phyloP scores from a whole-genome alignment of 2,888 invertebrate genomes.

The Hyposoter dolosus region DNA sequence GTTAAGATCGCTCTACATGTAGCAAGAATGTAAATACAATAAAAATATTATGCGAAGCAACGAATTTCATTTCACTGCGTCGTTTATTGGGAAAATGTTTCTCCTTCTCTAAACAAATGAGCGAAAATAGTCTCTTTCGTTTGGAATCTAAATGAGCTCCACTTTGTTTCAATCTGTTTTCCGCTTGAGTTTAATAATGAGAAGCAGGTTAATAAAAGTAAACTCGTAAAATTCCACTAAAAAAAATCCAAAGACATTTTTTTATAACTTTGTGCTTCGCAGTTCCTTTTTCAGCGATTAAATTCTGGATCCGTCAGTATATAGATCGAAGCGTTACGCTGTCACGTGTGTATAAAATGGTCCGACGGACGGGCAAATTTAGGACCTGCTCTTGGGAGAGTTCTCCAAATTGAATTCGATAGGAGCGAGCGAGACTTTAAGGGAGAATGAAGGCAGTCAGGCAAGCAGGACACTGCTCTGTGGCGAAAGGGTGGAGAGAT shows the following conservation, averaged over 20 bases:
- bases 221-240: neutral
- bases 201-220: neutral
- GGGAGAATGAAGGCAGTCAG: conserved; percentile 35
- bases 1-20: conserved; percentile 43
- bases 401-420: conserved; percentile 68
- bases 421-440: conserved; percentile 49
- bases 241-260: neutral
- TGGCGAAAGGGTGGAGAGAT: neutral
- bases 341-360: conserved; percentile 55
- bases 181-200: neutral
- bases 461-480: conserved; percentile 20
- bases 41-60: conserved; percentile 31
- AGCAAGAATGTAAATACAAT: conserved; percentile 29
- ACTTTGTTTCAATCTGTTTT: conserved; percentile 7
- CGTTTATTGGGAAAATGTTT: conserved; percentile 16
- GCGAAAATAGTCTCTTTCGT: neutral
- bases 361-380: conserved; percentile 54
- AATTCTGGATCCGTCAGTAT: conserved; percentile 55
- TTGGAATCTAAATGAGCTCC: neutral
- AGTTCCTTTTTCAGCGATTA: conserved; percentile 27
- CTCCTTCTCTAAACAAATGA: neutral
- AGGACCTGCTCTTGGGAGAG: conserved; percentile 58
- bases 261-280: conserved; percentile 5
- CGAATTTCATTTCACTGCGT: conserved; percentile 17
- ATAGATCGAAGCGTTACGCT: conserved; percentile 24